A percentile compares a stretch with the other conserved stretches of the same genome.
These are phyloP conservation scores for Bemisia tabaci DNA, from an alignment of 1,140 invertebrate species.

Conservation along the genomic window DNA sequence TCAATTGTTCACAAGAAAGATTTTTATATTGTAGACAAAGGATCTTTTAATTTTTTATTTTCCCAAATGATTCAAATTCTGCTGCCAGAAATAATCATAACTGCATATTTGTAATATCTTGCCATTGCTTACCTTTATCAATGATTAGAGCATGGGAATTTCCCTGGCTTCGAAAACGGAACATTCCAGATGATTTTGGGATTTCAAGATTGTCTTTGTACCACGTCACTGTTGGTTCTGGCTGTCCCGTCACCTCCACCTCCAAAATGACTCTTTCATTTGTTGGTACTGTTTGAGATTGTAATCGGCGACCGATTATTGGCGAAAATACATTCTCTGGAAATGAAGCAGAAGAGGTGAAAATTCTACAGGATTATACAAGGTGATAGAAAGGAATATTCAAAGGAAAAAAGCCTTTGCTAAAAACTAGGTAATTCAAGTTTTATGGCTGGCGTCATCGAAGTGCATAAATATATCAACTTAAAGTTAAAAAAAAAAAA, in stretches of 20 bases:
- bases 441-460: no score
- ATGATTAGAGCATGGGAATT: slow-evolving; percentile 50
- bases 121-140: slow-evolving; percentile 51
- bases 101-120: no score
- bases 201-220: slow-evolving; percentile 51
- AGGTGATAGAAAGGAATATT: no score
- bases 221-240: slow-evolving; percentile 57
- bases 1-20: no score
- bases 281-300: slow-evolving; percentile 56
- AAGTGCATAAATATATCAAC: background rate
- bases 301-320: slow-evolving; percentile 61
- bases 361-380: no score
- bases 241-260: slow-evolving; percentile 62
- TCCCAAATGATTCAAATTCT: no score
- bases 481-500: no score
- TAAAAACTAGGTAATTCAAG: no score
- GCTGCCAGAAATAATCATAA: no score
- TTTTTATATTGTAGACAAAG: no score
- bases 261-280: slow-evolving; percentile 60
- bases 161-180: slow-evolving; percentile 36
- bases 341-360: slow-evolving; percentile 13
- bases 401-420: no score
- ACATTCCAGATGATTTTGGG: slow-evolving; percentile 27
- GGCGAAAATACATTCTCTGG: slow-evolving; percentile 63
- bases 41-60: no score